Conservation (phyloP, 2,888 invertebrate species). For the Agrochola lychnidis region DNA sequence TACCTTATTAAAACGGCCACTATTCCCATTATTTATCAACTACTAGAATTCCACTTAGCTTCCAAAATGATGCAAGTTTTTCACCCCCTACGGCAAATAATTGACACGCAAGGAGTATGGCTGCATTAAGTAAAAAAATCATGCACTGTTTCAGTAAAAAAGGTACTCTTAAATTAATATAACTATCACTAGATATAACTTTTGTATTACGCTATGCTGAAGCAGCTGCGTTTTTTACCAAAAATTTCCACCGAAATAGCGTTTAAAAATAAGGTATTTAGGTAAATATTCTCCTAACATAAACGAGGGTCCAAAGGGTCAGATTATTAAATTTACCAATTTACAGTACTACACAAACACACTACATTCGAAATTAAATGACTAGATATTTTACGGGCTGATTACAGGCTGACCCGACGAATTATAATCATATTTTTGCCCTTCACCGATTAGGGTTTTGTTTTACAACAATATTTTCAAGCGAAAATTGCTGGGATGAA, state of each 20-base stretch:
- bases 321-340: constrained; percentile 37
- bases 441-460: constrained; percentile 50
- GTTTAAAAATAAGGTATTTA: background rate
- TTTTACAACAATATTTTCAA: constrained; percentile 46
- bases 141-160: background rate
- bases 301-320: constrained; percentile 38
- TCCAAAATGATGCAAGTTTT: background rate
- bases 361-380: constrained; percentile 44
- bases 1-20: background rate
- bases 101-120: too few species aligned
- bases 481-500: constrained; percentile 14
- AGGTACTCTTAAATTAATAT: background rate
- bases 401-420: constrained; percentile 40
- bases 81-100: background rate
- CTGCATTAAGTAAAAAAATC: background rate
- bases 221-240: too few species aligned
- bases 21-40: background rate
- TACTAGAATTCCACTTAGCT: background rate
- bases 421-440: constrained; percentile 51
- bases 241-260: background rate
- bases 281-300: background rate
- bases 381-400: constrained; percentile 40
- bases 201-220: background rate
- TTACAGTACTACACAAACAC: constrained; percentile 19
- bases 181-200: background rate